Conservation (phyloP, 1,140 invertebrate species). For the Drosophila nigrodunni region DNA sequence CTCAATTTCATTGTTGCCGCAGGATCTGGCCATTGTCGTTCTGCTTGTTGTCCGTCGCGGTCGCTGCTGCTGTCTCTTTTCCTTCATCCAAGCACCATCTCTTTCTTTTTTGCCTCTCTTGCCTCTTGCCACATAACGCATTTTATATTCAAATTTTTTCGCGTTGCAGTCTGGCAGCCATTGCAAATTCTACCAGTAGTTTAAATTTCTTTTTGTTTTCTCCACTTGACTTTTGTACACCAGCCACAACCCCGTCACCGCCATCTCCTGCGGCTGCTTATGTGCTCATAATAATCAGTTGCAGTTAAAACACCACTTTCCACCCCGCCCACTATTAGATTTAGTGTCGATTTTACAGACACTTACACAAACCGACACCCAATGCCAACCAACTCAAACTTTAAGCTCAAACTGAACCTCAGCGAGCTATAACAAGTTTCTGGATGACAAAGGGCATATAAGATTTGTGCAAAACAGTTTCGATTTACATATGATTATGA, state of each 20-base stretch:
- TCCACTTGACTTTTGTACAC: slow-evolving; percentile 47
- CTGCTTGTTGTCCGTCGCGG: slow-evolving; percentile 29
- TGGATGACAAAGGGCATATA: slow-evolving; percentile 48
- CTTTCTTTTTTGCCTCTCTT: background rate
- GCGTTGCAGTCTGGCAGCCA: slow-evolving; percentile 63
- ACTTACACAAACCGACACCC: slow-evolving; percentile 57
- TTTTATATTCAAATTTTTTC: slow-evolving; percentile 81
- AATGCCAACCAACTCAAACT: background rate
- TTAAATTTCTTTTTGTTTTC: slow-evolving; percentile 44
- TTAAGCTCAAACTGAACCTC: background rate
- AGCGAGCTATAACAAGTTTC: slow-evolving; percentile 48
- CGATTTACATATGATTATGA: slow-evolving; percentile 46
- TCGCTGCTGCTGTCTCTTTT: slow-evolving; percentile 7
- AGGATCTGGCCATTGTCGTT: slow-evolving; percentile 67
- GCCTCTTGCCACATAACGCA: slow-evolving; percentile 67
- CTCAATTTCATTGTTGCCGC: slow-evolving; percentile 82
- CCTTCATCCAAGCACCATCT: slow-evolving; percentile 3
- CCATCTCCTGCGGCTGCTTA: slow-evolving; percentile 29
- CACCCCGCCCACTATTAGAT: slow-evolving; percentile 41
- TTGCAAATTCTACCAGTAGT: slow-evolving; percentile 63
- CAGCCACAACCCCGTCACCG: background rate
- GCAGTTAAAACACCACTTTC: slow-evolving; percentile 55
- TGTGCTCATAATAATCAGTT: slow-evolving; percentile 74
- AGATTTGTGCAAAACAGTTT: slow-evolving; percentile 52
- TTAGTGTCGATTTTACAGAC: slow-evolving; percentile 78